Base-by-base conservation (phyloP, 2,113 vertebrate genomes). In the Phalacrocorax pelagicus region DNA sequence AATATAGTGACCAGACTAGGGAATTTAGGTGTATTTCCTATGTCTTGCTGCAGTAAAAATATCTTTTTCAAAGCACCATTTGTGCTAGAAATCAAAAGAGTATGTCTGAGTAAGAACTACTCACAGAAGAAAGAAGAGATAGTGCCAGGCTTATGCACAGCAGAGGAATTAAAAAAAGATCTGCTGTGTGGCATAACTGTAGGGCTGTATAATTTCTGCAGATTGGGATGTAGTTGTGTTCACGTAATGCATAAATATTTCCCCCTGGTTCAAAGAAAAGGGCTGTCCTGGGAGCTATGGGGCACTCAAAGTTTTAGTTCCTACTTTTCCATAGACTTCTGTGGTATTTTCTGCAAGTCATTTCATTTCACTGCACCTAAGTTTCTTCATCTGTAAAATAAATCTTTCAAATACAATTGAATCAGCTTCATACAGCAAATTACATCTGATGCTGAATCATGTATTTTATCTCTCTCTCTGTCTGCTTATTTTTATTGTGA, bases 391-490 rank as follows among this genome's bases (percentile, higher is more conserved):
- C 93, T 96, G 81, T 95, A 94, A 95, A 96, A 96, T 93, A 96
- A 97, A 97, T 95, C 96, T 75, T 96, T 95, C 87, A 82, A 86
- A 96, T 92, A 93, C 92, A 95, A 96, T 96, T 91, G 92, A 92
- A 95, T 96, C 90, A 92, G 92, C 92, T 95, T 94, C 96, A 96
- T 88, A 82, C 90, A 96, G 92, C 96, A 97, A 96, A 96, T 96
- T 96, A 88, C 70, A 92, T 93, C 92, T 90, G 87, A 96, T 96
- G 93, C 94, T 95, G 96, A 96, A 96, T 97, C 96, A 95, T 95
- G 93, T 94, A 90, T 96, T 96, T 96, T 97, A 96, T 96, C 86
- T 97, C 85, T 92, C 80, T 94, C 72, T 95, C 71, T 89, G 86
- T 72, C 92, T 96, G 88, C 83, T 92, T 95, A 94, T 95, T 95